Percentiles rank a stretch among this genome's conserved stretches.
These are phyloP conservation scores for Clivina fossor DNA, from an alignment of 2,888 invertebrate genomes.

Conservation along the genomic window DNA sequence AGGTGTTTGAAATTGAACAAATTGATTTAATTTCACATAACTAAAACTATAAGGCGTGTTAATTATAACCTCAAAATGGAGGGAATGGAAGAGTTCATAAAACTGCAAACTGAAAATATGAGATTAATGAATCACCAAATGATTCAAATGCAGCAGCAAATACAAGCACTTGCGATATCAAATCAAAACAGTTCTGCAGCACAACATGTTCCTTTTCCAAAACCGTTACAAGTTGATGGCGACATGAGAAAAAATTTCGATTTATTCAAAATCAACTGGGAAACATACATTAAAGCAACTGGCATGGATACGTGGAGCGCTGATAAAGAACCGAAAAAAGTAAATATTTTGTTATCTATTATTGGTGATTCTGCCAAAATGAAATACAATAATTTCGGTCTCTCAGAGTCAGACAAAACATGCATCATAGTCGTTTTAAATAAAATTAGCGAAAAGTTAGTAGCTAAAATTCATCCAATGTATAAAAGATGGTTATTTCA, in stretches of 20 bases:
- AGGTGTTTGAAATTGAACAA: constrained; percentile 2
- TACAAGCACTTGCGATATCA: not conserved
- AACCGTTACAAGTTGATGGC: constrained; percentile 2
- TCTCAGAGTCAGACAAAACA: constrained; percentile 3
- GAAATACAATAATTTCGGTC: constrained; percentile 7
- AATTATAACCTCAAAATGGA: not conserved
- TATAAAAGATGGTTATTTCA: not conserved
- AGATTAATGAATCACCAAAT: not conserved
- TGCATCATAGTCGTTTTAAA: not conserved
- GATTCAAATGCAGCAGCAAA: constrained; percentile 5
- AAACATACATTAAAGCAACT: constrained; percentile 5
- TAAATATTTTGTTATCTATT: constrained; percentile 3
- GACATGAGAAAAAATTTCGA: not conserved
- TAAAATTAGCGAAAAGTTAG: not conserved
- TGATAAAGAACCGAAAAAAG: constrained; percentile 4
- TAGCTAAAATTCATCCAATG: not conserved
- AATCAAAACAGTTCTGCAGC: not conserved
- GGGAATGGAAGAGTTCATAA: not conserved
- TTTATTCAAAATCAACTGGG: constrained; percentile 2
- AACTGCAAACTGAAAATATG: constrained; percentile 3
- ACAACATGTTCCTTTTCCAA: constrained; percentile 12
- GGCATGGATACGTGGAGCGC: constrained; percentile 1
- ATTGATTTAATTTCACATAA: no score
- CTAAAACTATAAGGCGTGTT: not conserved
- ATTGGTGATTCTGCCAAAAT: constrained; percentile 8